Percentiles rank a stretch among this genome's conserved stretches.
These are phyloP conservation scores for Urocyon cinereoargenteus DNA, from an alignment of 2,797 vertebrate genomes.

Conservation along the genomic window DNA sequence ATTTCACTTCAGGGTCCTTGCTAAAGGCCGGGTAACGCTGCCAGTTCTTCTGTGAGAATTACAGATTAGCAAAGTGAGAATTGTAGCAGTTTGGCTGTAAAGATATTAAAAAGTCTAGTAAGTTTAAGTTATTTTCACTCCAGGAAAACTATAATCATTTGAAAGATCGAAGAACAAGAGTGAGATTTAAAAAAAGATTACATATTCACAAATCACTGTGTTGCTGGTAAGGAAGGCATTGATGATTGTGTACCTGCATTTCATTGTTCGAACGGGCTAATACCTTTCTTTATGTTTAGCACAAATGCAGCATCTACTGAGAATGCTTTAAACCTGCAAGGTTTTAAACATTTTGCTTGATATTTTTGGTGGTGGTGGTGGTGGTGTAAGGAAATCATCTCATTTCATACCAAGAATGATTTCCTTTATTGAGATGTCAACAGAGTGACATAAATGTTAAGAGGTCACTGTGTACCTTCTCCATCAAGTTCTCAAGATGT, in stretches of 20 bases:
- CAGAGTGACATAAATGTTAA: slow-evolving; percentile 72
- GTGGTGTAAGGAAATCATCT: slow-evolving; percentile 58
- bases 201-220: slow-evolving; percentile 41
- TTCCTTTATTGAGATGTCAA: slow-evolving; percentile 73
- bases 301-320: neutral
- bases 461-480: slow-evolving; percentile 81
- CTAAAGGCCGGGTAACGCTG: slow-evolving; percentile 83
- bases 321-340: neutral
- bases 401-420: slow-evolving; percentile 43
- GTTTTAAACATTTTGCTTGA: neutral
- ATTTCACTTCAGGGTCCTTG: slow-evolving; percentile 86
- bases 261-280: neutral
- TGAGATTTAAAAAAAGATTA: slow-evolving; percentile 80
- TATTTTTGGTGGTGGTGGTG: neutral
- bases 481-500: slow-evolving; percentile 38
- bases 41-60: slow-evolving; percentile 86
- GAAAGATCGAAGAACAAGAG: slow-evolving; percentile 83
- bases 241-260: neutral
- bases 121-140: slow-evolving; percentile 86
- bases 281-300: neutral
- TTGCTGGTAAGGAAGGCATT: neutral
- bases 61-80: slow-evolving; percentile 87
- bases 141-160: slow-evolving; percentile 84
- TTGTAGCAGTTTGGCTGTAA: slow-evolving; percentile 86
- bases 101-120: slow-evolving; percentile 87